These are phyloP conservation scores for Malthinus seriepunctatus DNA, from an alignment of 2,888 invertebrate species.

Conservation along the genomic window DNA sequence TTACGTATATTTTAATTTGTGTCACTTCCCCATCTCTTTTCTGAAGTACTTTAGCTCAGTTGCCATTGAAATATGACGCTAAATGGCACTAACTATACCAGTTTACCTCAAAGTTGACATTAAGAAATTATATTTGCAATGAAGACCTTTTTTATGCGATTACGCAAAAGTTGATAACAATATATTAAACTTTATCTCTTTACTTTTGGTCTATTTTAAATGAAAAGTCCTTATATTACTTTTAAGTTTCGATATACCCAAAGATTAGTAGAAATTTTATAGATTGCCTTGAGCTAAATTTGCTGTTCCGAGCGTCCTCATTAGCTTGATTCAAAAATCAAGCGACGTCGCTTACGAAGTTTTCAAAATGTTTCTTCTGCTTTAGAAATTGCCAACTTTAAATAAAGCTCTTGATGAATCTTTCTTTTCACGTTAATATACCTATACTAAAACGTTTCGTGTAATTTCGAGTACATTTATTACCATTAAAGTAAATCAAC, in stretches of 20 bases:
- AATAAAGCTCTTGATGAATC: conserved; percentile 17
- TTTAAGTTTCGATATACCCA: conserved; percentile 45
- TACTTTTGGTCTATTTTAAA: conserved; percentile 33
- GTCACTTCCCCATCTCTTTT: conserved; percentile 41
- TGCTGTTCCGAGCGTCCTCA: conserved; percentile 36
- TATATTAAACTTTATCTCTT: conserved; percentile 28
- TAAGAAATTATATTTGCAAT: conserved; percentile 26
- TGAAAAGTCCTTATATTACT: conserved; percentile 44
- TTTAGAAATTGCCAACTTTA: conserved; percentile 23
- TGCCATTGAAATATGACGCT: conserved; percentile 28
- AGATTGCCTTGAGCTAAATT: conserved; percentile 43
- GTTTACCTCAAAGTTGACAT: conserved; percentile 24
- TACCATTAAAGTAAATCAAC: conserved; percentile 1
- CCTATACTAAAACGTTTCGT: conserved; percentile 5
- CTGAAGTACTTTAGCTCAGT: conserved; percentile 32
- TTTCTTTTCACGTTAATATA: conserved; percentile 9
- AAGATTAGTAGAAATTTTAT: conserved; percentile 49
- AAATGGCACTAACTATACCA: conserved; percentile 25
- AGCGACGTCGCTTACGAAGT: conserved; percentile 23
- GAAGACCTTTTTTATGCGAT: conserved; percentile 25
- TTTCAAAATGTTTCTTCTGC: conserved; percentile 24
- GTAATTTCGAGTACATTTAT: conserved; percentile 3
- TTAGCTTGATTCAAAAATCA: conserved; percentile 44
- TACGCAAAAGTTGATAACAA: conserved; percentile 27
- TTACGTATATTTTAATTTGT: conserved; percentile 49